These are phyloP conservation scores for Centropus bengalensis DNA, from an alignment of 2,113 vertebrate species.

Conservation along the genomic window DNA sequence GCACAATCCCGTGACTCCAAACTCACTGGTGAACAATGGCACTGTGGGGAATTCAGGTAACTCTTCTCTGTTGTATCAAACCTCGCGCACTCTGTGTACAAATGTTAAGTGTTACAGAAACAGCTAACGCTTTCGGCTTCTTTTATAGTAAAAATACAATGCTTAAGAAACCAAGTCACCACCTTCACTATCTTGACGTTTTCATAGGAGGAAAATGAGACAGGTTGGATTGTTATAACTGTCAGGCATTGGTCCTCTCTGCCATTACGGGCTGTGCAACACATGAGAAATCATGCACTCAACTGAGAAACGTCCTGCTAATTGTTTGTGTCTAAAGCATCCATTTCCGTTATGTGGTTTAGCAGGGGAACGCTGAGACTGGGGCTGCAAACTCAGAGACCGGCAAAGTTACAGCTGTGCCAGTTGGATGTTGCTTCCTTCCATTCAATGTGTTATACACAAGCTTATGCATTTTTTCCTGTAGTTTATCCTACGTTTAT, in stretches of 20 bases:
- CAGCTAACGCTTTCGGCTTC: neutral
- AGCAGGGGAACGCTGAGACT: neutral
- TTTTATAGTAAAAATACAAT: neutral
- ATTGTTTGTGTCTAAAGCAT: neutral
- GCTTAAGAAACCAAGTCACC: conserved; percentile 19
- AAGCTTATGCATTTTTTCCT: neutral
- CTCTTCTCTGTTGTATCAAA: conserved; percentile 64
- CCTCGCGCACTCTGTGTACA: conserved; percentile 29
- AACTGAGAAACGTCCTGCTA: conserved; percentile 17
- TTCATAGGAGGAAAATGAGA: neutral
- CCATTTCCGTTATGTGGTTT: neutral
- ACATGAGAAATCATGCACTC: conserved; percentile 64
- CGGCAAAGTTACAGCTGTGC: neutral
- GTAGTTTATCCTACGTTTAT: neutral
- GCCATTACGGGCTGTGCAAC: neutral
- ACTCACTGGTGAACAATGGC: conserved; percentile 92
- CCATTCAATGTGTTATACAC: neutral
- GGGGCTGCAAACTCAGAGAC: neutral
- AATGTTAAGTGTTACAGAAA: conserved; percentile 56
- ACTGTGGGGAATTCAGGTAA: conserved; percentile 94
- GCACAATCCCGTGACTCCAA: conserved; percentile 90
- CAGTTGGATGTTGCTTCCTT: neutral
- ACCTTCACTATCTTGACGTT: neutral
- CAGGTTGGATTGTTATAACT: neutral
- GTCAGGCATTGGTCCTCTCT: neutral